Conservation (phyloP, 2,113 vertebrate genomes). For the Daboia siamensis region DNA sequence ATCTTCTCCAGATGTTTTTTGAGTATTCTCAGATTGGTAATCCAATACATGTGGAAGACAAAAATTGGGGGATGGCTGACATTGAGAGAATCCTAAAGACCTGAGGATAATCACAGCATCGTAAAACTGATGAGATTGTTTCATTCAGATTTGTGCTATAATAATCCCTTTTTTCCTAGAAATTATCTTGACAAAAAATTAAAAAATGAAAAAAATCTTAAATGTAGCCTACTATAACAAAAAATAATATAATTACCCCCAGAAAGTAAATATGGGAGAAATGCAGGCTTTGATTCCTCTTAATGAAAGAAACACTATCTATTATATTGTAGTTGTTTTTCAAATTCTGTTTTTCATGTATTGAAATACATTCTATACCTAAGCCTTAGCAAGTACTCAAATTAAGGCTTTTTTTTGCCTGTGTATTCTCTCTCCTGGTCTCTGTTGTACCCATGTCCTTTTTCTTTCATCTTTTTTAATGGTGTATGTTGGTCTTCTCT, state of each 20-base stretch:
- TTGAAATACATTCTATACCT: not conserved
- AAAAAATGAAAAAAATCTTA: not conserved
- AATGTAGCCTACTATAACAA: not conserved
- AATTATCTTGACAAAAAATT: not conserved
- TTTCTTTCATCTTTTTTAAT: not conserved
- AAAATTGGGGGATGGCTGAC: not conserved
- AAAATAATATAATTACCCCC: not conserved
- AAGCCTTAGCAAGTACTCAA: not conserved
- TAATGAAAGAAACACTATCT: not conserved
- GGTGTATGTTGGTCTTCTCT: not conserved
- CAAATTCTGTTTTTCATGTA: not conserved
- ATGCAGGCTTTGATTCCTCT: not conserved
- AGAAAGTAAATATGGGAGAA: not conserved
- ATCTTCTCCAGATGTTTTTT: not conserved
- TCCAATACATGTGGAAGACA: not conserved
- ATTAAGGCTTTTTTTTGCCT: not conserved
- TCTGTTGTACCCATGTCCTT: not conserved
- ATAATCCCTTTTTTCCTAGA: not conserved
- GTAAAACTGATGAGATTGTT: not conserved
- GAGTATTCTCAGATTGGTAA: not conserved
- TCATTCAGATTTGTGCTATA: not conserved
- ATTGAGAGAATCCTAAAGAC: not conserved
- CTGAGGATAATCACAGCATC: not conserved
- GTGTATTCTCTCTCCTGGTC: not conserved
- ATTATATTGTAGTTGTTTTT: not conserved